These are phyloP conservation scores for Oryzias dopingdopingensis DNA, from an alignment of 2,797 vertebrate species.

Conservation along the genomic window DNA sequence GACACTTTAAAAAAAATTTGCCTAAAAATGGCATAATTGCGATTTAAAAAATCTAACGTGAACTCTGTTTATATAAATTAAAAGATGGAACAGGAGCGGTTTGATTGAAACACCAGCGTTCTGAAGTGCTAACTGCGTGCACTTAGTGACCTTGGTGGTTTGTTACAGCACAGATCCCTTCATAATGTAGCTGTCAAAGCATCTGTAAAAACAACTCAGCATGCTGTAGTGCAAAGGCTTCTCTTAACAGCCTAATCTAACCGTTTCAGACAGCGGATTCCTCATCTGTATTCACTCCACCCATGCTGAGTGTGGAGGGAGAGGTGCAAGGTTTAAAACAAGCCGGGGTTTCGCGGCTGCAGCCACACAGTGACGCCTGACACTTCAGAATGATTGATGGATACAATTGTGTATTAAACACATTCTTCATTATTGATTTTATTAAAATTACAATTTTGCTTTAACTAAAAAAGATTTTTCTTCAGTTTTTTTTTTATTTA, in stretches of 20 bases:
- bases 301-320: constrained; percentile 30
- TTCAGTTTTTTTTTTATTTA: too few relatives aligned
- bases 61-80: too few relatives aligned
- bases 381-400: constrained; percentile 20
- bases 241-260: constrained; percentile 42
- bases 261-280: constrained; percentile 31
- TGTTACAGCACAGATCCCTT: constrained; percentile 26
- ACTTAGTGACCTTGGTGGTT: constrained; percentile 25
- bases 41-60: too few relatives aligned
- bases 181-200: constrained; percentile 42
- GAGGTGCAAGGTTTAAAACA: constrained; percentile 58
- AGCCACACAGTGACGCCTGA: constrained; percentile 2
- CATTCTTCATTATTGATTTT: too few relatives aligned
- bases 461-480: too few relatives aligned
- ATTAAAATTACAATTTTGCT: too few relatives aligned
- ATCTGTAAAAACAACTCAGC: constrained; percentile 39
- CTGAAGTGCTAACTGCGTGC: constrained; percentile 22
- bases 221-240: constrained; percentile 40
- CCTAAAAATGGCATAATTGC: too few relatives aligned
- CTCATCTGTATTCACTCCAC: constrained; percentile 22
- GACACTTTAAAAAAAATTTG: too few relatives aligned
- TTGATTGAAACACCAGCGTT: constrained; percentile 19
- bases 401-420: too few relatives aligned
- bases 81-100: not conserved
- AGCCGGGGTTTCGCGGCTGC: constrained; percentile 43